Evolutionary conservation across 2,888 invertebrate genomes (phyloP).

Genomic region (Atherix ibis): DNA sequence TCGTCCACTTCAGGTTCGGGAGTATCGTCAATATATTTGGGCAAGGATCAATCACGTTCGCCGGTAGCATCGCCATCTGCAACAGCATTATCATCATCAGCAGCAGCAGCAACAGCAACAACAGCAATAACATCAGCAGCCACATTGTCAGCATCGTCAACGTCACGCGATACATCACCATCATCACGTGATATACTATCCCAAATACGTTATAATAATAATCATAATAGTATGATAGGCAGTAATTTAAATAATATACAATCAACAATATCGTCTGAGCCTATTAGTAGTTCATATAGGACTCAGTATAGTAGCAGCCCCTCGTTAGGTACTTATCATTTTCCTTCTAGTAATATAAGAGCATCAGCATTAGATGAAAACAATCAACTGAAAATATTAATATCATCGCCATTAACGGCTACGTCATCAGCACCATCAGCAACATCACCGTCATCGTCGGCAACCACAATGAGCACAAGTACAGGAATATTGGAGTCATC

Average conservation of each 20-base stretch:
- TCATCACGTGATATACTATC: slow-evolving; percentile 13
- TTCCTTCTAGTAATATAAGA: slow-evolving; percentile 13
- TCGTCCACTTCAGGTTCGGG: slow-evolving; percentile 7
- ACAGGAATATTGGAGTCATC: not conserved
- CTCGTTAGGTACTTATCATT: slow-evolving; percentile 14
- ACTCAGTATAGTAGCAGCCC: slow-evolving; percentile 15
- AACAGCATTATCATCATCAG: slow-evolving; percentile 11
- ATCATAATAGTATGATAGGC: slow-evolving; percentile 6
- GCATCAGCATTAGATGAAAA: slow-evolving; percentile 6
- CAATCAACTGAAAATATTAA: slow-evolving; percentile 9
- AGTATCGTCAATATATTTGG: slow-evolving; percentile 8
- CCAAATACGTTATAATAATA: slow-evolving; percentile 8
- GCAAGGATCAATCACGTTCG: slow-evolving; percentile 7
- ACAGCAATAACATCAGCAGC: slow-evolving; percentile 23
- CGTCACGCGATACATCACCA: slow-evolving; percentile 20
- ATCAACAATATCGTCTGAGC: slow-evolving; percentile 12
- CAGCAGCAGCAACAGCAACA: slow-evolving; percentile 17
- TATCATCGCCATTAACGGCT: slow-evolving; percentile 8
- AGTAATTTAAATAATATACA: slow-evolving; percentile 10
- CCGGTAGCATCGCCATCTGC: slow-evolving; percentile 13
- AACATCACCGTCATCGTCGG: slow-evolving; percentile 3
- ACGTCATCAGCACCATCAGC: slow-evolving; percentile 14
- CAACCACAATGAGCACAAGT: slow-evolving; percentile 6
- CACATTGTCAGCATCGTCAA: slow-evolving; percentile 17
- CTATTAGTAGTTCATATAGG: slow-evolving; percentile 18